These are phyloP conservation scores for Holacanthella duospinosa DNA, from an alignment of 2,888 invertebrate species.

Conservation along the genomic window DNA sequence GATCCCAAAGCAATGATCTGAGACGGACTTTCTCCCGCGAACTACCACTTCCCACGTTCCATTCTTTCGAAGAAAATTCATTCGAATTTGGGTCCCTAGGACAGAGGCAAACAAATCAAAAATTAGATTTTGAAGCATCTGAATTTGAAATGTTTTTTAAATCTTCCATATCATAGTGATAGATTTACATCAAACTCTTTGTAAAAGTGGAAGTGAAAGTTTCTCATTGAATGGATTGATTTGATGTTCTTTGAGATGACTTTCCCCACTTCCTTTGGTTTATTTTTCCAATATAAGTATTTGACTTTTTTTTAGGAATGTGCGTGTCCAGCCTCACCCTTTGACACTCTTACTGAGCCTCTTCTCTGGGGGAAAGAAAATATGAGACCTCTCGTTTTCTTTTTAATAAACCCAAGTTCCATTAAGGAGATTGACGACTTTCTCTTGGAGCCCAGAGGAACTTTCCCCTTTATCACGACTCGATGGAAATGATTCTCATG, in stretches of 20 bases:
- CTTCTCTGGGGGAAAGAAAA: too few species aligned
- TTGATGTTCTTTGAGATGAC: too few species aligned
- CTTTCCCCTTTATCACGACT: not conserved
- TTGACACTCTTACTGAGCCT: too few species aligned
- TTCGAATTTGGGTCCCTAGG: constrained; percentile 34
- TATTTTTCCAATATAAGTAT: too few species aligned
- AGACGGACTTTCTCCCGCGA: constrained; percentile 30
- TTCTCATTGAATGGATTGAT: too few species aligned
- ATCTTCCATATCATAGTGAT: too few species aligned
- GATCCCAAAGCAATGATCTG: constrained; percentile 34
- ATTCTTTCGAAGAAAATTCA: constrained; percentile 21
- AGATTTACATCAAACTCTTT: too few species aligned
- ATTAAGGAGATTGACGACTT: not conserved
- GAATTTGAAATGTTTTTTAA: not conserved
- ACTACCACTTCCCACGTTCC: constrained; percentile 15
- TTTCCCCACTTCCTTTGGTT: not conserved
- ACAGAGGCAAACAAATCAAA: not conserved
- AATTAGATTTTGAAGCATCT: not conserved
- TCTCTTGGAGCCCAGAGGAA: not conserved
- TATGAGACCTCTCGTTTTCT: not conserved
- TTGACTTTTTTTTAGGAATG: too few species aligned
- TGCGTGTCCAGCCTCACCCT: too few species aligned
- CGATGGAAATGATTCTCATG: not conserved
- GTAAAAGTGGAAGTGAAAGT: too few species aligned
- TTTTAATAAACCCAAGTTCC: constrained; percentile 2